Conservation (phyloP, 2,797 vertebrate species). For the Kryptopterus vitreolus region DNA sequence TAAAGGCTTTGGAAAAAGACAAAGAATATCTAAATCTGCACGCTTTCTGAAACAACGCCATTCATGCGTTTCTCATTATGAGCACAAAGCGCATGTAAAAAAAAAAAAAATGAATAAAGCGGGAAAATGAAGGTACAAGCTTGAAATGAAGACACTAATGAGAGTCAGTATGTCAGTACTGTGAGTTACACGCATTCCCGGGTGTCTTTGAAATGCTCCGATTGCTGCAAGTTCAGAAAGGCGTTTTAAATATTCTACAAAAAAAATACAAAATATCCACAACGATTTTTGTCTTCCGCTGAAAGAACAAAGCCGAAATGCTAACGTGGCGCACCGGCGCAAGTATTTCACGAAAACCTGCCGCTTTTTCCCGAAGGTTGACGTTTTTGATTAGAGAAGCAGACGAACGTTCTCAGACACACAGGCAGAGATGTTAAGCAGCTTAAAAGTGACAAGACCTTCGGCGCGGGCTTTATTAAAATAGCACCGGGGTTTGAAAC, state of each 20-base stretch:
- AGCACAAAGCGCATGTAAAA: no score
- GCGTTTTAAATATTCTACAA: background rate
- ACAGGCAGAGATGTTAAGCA: conserved; percentile 27
- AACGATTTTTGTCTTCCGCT: background rate
- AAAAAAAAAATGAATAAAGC: background rate
- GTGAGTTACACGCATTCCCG: background rate
- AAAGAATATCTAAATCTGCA: background rate
- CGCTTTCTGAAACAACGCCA: no score
- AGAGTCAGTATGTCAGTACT: background rate
- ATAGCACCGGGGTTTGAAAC: conserved; percentile 33
- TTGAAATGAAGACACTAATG: background rate
- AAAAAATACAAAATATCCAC: background rate
- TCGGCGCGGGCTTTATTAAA: conserved; percentile 33
- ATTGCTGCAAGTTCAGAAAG: background rate
- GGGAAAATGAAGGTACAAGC: background rate
- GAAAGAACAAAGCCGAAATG: background rate
- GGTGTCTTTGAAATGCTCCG: background rate
- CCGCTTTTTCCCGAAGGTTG: conserved; percentile 12
- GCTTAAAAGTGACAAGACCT: conserved; percentile 31
- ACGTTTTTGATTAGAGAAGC: conserved; percentile 38
- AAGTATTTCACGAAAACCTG: conserved; percentile 8
- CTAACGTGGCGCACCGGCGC: no score
- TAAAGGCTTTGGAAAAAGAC: background rate
- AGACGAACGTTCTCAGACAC: conserved; percentile 11
- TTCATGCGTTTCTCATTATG: background rate